Percentiles rank a stretch among this genome's conserved stretches.
phyloP scores from a whole-genome alignment of 2,113 vertebrate species.

The Pomatostomus ruficeps region DNA sequence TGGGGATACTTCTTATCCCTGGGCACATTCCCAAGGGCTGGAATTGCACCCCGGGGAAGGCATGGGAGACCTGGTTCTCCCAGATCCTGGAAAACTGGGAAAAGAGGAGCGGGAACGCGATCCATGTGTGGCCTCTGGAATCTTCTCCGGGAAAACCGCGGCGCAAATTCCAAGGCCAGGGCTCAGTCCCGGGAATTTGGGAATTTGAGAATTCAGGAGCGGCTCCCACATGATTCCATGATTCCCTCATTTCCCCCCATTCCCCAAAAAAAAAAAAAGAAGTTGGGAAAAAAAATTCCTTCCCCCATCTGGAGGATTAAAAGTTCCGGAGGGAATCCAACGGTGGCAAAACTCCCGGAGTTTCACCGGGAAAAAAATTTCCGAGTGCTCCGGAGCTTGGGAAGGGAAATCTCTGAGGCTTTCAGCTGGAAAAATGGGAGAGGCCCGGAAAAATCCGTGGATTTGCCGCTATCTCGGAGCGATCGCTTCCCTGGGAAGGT shows the following conservation, averaged over 20 bases:
- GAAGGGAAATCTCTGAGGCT: not conserved
- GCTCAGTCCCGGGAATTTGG: not conserved
- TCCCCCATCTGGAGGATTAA: not conserved
- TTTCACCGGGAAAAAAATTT: not conserved
- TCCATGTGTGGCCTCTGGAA: not conserved
- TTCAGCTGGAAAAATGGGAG: not conserved
- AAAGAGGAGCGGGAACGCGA: fast-evolving
- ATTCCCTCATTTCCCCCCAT: not conserved
- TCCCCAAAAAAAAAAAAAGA: not conserved
- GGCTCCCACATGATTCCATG: not conserved
- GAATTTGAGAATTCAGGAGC: not conserved
- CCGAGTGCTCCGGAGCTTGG: not conserved
- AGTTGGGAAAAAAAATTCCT: not conserved
- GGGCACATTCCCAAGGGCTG: not conserved
- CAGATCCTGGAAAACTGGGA: fast-evolving
- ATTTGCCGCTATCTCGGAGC: not conserved
- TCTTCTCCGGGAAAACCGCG: not conserved
- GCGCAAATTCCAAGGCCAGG: fast-evolving
- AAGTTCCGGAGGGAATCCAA: not conserved
- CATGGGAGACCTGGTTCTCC: not conserved
- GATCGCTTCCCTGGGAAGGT: not conserved
- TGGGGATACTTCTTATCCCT: not conserved
- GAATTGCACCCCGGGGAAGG: not conserved
- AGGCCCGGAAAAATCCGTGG: not conserved
- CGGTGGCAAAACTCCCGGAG: not conserved